Percentiles rank a stretch among this genome's conserved stretches.
These are phyloP conservation scores for Cancer borealis DNA, from an alignment of 2,888 invertebrate genomes.

Conservation along the genomic window DNA sequence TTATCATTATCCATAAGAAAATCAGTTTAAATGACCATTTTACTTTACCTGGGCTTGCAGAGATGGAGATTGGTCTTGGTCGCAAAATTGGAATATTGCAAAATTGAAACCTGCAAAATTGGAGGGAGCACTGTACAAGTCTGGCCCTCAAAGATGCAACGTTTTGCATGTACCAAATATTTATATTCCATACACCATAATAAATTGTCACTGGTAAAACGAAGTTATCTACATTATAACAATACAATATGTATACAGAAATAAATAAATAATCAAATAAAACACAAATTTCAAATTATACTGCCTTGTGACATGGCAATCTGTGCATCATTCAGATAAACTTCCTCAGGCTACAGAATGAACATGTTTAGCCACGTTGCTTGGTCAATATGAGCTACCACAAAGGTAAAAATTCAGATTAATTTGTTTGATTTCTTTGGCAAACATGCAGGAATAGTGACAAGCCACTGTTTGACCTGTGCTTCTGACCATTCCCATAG, in stretches of 20 bases:
- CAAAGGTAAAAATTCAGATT: background rate
- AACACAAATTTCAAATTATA: conserved; percentile 3
- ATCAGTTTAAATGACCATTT: too few species aligned
- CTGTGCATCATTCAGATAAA: background rate
- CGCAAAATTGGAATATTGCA: too few species aligned
- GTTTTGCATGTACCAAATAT: background rate
- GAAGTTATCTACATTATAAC: background rate
- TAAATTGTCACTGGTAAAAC: background rate
- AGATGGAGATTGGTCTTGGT: too few species aligned
- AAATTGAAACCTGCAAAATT: too few species aligned
- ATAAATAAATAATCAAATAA: background rate
- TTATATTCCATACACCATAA: background rate
- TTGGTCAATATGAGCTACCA: background rate
- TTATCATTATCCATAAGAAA: too few species aligned
- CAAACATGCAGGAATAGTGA: background rate
- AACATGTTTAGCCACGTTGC: background rate
- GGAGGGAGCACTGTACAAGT: background rate
- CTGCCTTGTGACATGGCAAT: background rate
- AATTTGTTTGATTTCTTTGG: background rate
- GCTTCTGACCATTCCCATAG: conserved; percentile 17
- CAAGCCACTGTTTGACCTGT: background rate
- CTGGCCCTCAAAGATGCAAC: background rate
- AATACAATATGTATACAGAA: background rate
- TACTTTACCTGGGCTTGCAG: too few species aligned
- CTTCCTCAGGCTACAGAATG: background rate